Base-by-base conservation (phyloP, 2,113 vertebrate species). In the Crocuta crocuta region DNA sequence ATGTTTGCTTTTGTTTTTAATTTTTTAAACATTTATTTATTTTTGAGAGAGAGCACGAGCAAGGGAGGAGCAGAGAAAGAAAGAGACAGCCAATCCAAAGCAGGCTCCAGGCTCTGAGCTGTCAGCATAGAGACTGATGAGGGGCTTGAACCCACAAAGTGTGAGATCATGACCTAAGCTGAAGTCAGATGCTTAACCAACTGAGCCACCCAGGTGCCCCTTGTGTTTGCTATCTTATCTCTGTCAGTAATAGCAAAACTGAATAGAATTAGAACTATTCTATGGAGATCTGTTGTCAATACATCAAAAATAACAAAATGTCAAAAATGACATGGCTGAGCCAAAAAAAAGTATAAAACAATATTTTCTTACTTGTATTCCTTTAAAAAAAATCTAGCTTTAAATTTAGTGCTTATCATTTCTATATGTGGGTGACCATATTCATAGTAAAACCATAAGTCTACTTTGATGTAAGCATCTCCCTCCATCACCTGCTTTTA, bases 301-400 rank as follows among this genome's bases (percentile, higher is more conserved):
- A 95, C 35, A 87, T 89, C 53, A 94, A 90, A 96, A 97, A 98
- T 91, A 31, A 71, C 48, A 95, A 94, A 96, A 82, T 92, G 65
- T 71, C 78, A 97, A 66, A 96, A 92, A 68, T 43, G 28, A 86
- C 39, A 88, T 93, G 26, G 45, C 10, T 53, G 50, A 95, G 45
- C 21, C 71, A 95, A 98, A 96, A 98, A 97, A 70, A 82, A 81
- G 16, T 24, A 31, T 35, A 2, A 63, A 94, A 53, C 19, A 53
- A 11, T 48, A 61, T 58, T 89, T 98, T 91, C 35, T 94, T 98
- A 89, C 35, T 94, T 78, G 80, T 31, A 76, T 53, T 82, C 15
- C 39, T 97, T 95, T 83, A 68, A 76, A 63, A 43, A 78, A 78
- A 83, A 50, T 76, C 28, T 80, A 43, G 12, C 66, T 83, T 81